Conservation (phyloP, 2,888 invertebrate genomes). For the Capitulum mitella region DNA sequence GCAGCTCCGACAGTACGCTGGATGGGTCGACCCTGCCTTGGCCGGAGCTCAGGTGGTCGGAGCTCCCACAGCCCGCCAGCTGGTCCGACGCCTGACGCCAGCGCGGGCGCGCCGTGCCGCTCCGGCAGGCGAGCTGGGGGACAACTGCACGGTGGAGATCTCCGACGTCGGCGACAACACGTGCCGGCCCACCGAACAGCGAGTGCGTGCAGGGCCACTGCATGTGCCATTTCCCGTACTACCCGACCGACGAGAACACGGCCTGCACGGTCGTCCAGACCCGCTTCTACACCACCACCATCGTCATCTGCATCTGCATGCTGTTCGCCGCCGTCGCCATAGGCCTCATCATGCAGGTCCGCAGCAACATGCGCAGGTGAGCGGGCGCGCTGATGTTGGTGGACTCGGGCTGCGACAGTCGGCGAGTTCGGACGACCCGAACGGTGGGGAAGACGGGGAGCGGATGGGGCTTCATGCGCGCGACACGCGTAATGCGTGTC, state of each 20-base stretch:
- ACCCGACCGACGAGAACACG: not conserved
- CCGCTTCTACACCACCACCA: not conserved
- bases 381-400: not conserved
- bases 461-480: too few relatives aligned
- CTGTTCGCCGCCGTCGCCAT: slow-evolving; percentile 16
- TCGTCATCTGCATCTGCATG: slow-evolving; percentile 1
- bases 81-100: too few relatives aligned
- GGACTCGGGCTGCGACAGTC: not conserved
- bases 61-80: too few relatives aligned
- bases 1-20: too few relatives aligned
- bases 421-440: not conserved
- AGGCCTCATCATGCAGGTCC: not conserved
- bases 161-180: not conserved
- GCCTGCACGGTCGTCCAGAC: not conserved
- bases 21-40: too few relatives aligned
- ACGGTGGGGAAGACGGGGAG: too few relatives aligned
- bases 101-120: too few relatives aligned
- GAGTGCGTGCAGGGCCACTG: not conserved
- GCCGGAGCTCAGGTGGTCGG: too few relatives aligned
- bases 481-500: too few relatives aligned
- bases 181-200: not conserved
- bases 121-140: not conserved
- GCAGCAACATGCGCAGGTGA: slow-evolving; percentile 1
- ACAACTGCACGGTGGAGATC: not conserved
- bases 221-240: not conserved